A percentile compares a stretch with the other conserved stretches of the same genome.
Conservation (phyloP, 2,888 invertebrate genomes). For the Callosobruchus maculatus region DNA sequence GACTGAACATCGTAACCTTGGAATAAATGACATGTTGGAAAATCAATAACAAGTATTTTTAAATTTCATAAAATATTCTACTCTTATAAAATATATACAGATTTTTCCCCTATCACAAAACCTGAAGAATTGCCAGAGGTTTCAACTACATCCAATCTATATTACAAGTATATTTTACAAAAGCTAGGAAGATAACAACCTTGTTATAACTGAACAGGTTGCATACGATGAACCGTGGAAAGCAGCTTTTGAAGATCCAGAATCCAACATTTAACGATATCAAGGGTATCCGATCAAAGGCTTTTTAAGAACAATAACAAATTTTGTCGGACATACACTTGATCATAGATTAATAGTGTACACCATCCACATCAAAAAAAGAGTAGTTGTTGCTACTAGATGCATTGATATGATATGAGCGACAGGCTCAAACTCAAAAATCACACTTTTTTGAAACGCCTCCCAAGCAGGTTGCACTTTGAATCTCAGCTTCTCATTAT, state of each 20-base stretch:
- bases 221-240: neutral
- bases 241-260: neutral
- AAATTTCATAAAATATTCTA: constrained; percentile 13
- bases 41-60: constrained; percentile 19
- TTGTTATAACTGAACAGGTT: neutral
- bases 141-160: neutral
- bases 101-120: neutral
- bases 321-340: neutral
- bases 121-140: neutral
- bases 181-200: neutral
- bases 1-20: neutral
- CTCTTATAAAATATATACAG: constrained; percentile 15
- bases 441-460: too few species aligned
- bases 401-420: too few species aligned
- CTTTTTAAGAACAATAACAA: neutral
- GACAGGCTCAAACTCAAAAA: too few species aligned
- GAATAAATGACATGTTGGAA: neutral
- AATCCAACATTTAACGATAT: neutral
- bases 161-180: neutral
- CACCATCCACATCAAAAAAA: too few species aligned
- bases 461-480: too few species aligned
- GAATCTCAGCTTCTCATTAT: too few species aligned
- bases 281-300: neutral
- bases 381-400: too few species aligned
- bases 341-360: neutral